Percentiles rank a stretch among this genome's conserved stretches.
Conservation (phyloP, 2,113 vertebrate species). For the Ceratotherium simum region DNA sequence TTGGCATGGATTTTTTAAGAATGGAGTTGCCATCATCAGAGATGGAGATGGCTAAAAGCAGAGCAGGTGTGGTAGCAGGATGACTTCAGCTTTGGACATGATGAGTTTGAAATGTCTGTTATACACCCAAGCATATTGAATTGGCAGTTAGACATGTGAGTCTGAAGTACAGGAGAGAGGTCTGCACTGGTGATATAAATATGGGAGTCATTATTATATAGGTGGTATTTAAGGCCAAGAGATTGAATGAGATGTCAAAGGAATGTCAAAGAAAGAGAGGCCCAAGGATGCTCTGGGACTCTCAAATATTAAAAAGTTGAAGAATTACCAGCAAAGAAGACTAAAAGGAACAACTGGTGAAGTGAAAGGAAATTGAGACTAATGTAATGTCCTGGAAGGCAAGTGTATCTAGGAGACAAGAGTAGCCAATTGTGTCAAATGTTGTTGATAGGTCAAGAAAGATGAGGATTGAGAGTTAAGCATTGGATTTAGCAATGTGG, state of each 20-base stretch:
- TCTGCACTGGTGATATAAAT: not conserved
- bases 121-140: not conserved
- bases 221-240: not conserved
- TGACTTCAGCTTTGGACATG: not conserved
- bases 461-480: not conserved
- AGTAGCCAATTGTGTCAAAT: not conserved
- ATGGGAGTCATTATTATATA: not conserved
- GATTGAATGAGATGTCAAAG: not conserved
- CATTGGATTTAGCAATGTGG: not conserved
- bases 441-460: not conserved
- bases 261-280: not conserved
- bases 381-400: not conserved
- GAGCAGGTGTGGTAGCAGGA: not conserved
- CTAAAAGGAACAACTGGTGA: not conserved
- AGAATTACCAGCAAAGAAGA: not conserved
- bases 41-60: not conserved
- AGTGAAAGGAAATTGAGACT: not conserved
- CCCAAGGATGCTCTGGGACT: not conserved
- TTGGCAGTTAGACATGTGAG: not conserved
- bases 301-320: not conserved
- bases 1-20: not conserved
- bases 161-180: not conserved
- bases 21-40: not conserved
- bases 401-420: not conserved
- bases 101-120: not conserved